phyloP scores from a whole-genome alignment of 2,888 invertebrate genomes.

The Tenthredo amoena region DNA sequence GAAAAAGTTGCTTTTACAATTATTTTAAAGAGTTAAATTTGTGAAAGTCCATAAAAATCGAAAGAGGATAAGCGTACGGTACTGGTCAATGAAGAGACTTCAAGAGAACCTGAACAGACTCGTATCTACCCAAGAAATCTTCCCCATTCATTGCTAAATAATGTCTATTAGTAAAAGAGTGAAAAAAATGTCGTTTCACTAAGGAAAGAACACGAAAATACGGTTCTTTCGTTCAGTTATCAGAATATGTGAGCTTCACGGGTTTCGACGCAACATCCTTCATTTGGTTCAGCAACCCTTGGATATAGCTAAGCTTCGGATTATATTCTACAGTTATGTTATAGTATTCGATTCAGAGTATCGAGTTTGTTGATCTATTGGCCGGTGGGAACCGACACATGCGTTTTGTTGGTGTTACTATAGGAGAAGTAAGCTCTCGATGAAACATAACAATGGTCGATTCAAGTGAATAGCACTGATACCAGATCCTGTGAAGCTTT shows the following conservation, averaged over 20 bases:
- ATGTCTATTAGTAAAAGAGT: no score
- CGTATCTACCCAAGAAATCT: no score
- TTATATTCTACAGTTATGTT: neutral
- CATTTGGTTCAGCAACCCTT: neutral
- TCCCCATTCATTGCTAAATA: no score
- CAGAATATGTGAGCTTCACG: neutral
- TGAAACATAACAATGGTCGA: neutral
- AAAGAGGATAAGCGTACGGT: no score
- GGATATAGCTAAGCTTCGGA: neutral
- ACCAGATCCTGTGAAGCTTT: slow-evolving; percentile 1
- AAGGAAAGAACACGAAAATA: neutral
- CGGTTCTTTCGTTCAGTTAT: neutral
- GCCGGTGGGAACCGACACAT: neutral
- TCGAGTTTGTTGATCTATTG: neutral
- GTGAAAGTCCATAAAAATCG: no score
- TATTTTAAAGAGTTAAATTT: no score
- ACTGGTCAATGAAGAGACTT: no score
- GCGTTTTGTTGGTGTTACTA: neutral
- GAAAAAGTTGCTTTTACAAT: no score
- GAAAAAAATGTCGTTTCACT: no score
- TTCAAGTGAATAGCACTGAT: neutral
- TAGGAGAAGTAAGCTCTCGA: neutral
- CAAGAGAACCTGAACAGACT: no score
- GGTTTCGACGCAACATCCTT: neutral
- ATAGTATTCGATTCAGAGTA: neutral